Evolutionary conservation across 1,140 invertebrate genomes (phyloP).

Genomic region (Anastrepha ludens): DNA sequence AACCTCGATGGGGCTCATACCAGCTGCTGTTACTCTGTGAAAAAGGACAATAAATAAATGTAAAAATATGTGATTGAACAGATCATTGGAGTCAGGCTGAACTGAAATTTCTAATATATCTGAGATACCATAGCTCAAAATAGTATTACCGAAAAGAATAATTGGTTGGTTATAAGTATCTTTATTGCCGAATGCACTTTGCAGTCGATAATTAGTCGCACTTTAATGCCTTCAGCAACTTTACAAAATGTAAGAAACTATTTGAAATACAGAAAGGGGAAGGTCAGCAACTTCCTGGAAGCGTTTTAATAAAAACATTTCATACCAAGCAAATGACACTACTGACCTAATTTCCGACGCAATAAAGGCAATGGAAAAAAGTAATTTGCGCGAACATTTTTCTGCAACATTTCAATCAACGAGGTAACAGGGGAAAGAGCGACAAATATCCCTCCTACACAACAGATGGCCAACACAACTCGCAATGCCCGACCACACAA

Average conservation of each 20-base stretch:
- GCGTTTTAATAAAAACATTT: neutral
- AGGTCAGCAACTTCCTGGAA: conserved; percentile 1
- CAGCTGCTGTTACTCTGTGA: too few species aligned
- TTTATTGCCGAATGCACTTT: conserved; percentile 21
- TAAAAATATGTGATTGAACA: too few species aligned
- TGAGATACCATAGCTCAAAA: too few species aligned
- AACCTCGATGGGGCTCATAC: too few species aligned
- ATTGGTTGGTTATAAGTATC: neutral
- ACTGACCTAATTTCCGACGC: conserved; percentile 44
- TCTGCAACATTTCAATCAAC: neutral
- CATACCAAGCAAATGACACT: conserved; percentile 14
- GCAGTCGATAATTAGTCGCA: neutral
- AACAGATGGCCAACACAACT: conserved; percentile 15
- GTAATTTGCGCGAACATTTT: neutral
- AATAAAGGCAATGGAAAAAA: conserved; percentile 11
- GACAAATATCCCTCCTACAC: neutral
- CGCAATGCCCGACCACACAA: neutral
- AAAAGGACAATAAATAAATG: too few species aligned
- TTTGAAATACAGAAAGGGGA: neutral
- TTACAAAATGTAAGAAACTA: neutral
- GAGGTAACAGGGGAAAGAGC: neutral
- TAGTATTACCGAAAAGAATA: too few species aligned
- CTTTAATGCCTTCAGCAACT: neutral
- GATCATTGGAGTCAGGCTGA: too few species aligned
- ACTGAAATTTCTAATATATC: too few species aligned